Evolutionary conservation across 1,140 invertebrate species (phyloP).

Genomic region (Apis dorsata): DNA sequence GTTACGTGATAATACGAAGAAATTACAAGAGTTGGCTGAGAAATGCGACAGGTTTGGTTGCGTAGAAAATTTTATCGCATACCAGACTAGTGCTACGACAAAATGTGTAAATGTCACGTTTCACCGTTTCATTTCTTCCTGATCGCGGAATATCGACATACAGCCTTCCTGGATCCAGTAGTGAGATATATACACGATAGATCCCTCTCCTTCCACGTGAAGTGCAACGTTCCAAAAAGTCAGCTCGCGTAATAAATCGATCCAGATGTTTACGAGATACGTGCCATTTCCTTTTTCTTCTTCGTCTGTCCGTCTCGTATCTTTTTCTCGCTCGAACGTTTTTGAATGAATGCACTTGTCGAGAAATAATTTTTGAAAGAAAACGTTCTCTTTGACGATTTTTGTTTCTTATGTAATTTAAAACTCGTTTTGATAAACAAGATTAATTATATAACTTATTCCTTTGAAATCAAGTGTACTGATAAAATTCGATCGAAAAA

Average conservation of each 20-base stretch:
- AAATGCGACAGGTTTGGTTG: background rate
- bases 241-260: slow-evolving; percentile 29
- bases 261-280: slow-evolving; percentile 24
- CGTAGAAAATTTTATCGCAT: background rate
- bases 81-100: background rate
- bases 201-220: slow-evolving; percentile 60
- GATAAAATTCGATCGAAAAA: no score
- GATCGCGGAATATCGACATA: slow-evolving; percentile 34
- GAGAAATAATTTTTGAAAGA: no score
- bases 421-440: no score
- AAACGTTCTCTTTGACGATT: no score
- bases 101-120: slow-evolving; percentile 12
- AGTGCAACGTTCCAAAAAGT: slow-evolving; percentile 66
- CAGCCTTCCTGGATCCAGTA: slow-evolving; percentile 31
- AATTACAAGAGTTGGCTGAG: background rate
- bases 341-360: no score
- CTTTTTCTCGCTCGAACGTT: background rate
- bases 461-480: no score
- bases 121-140: slow-evolving; percentile 12
- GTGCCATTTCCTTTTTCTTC: slow-evolving; percentile 35
- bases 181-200: background rate
- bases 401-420: no score
- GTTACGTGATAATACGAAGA: no score
- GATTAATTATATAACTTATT: no score
- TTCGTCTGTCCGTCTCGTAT: background rate